Percentiles rank a stretch among this genome's conserved stretches.
Evolutionary conservation across 1,140 invertebrate genomes (phyloP).

Genomic region (Drosophila seguyi): DNA sequence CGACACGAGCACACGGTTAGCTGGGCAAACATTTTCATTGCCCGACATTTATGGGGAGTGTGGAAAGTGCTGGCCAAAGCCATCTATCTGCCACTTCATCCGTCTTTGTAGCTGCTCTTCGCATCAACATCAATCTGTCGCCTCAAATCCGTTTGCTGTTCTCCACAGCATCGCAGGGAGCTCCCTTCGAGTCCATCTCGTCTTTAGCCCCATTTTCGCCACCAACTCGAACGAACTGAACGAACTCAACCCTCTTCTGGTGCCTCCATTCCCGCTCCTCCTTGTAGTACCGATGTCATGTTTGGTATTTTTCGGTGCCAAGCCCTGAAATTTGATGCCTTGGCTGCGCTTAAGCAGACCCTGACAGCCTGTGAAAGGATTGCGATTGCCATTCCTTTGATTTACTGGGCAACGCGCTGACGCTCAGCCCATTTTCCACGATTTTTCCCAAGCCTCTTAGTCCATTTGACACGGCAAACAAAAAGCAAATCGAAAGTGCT

Average conservation of each 20-base stretch:
- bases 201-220: conserved; percentile 3
- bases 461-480: conserved; percentile 3
- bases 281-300: conserved; percentile 17
- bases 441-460: neutral
- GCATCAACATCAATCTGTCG: conserved; percentile 70
- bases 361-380: conserved; percentile 63
- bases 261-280: conserved; percentile 19
- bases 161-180: conserved; percentile 4
- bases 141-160: conserved; percentile 57
- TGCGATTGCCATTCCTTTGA: conserved; percentile 44
- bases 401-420: conserved; percentile 26
- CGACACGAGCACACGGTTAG: conserved; percentile 69
- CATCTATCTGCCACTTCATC: conserved; percentile 60
- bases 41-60: conserved; percentile 62
- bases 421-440: neutral
- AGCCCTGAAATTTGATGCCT: conserved; percentile 51
- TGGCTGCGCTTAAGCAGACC: conserved; percentile 51
- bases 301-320: conserved; percentile 24
- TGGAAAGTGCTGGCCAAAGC: conserved; percentile 25
- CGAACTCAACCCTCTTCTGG: neutral
- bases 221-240: conserved; percentile 2
- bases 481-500: neutral
- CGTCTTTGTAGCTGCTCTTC: conserved; percentile 34
- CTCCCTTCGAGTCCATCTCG: neutral
- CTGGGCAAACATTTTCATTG: conserved; percentile 78